Percentiles rank a stretch among this genome's conserved stretches.
phyloP scores from a whole-genome alignment of 2,888 invertebrate genomes.

The Dinocampus coccinellae region DNA sequence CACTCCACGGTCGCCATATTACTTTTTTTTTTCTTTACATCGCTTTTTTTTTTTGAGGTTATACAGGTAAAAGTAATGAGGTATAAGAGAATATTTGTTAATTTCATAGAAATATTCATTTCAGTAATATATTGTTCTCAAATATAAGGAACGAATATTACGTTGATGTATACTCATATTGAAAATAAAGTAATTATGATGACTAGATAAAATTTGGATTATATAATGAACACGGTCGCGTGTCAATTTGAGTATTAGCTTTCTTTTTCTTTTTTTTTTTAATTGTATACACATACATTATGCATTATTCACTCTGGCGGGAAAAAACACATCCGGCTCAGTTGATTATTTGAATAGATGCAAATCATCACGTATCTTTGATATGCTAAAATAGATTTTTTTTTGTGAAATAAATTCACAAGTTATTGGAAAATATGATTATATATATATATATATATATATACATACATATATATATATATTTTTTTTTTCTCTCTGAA shows the following conservation, averaged over 20 bases:
- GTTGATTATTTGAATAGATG: not conserved
- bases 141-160: not conserved
- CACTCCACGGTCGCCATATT: slow-evolving; percentile 22
- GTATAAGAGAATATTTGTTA: not conserved
- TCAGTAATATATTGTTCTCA: not conserved
- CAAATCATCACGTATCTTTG: too few relatives aligned
- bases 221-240: not conserved
- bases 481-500: too few relatives aligned
- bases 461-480: too few relatives aligned
- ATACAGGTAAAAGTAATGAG: not conserved
- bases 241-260: not conserved
- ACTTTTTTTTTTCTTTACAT: not conserved
- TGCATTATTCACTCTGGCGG: not conserved
- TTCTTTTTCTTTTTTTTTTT: not conserved
- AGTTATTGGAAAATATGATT: too few relatives aligned
- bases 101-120: not conserved
- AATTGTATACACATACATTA: not conserved
- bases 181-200: slow-evolving; percentile 7
- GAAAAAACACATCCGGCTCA: not conserved
- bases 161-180: too few relatives aligned
- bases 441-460: too few relatives aligned
- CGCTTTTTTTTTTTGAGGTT: not conserved
- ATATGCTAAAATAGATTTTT: too few relatives aligned
- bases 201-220: slow-evolving; percentile 33
- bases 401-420: too few relatives aligned